Base-by-base conservation (phyloP, 1,140 invertebrate species). In the Teleopsis dalmanni region DNA sequence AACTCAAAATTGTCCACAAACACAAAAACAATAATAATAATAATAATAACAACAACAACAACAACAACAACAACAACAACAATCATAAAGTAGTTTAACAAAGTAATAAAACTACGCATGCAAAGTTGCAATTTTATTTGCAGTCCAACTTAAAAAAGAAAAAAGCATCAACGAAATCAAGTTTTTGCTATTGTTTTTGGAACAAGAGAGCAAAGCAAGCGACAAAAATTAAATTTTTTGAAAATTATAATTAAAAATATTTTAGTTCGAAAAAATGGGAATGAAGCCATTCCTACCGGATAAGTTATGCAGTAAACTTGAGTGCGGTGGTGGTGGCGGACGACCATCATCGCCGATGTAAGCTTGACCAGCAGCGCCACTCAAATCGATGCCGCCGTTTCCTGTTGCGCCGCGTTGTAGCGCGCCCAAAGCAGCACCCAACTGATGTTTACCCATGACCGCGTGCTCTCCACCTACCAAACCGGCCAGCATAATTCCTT, bases 271-370 rank as follows among this genome's bases (percentile, higher is more conserved):
- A n/a, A n/a, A n/a, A n/a, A n/a, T n/a, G n/a, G n/a, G n/a, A n/a
- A n/a, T n/a, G n/a, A n/a, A n/a, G n/a, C n/a, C n/a, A n/a, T n/a
- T n/a, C n/a, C n/a, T 46, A 46, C 44, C 44, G 21, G 44, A 18
- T 22, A 46, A 22, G 29, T 36, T 46, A 33, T 46, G 85, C 73
- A 92, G 82, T 60, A 92, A 77, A 72, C 86, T 86, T 61, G 78
- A 81, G 70, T 75, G 78, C 51, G 79, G 80, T 48, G 77, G 81
- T 52, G 81, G 81, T 48, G 81, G 81, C 52, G 81, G 81, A 34
- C 70, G 72, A 52, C 79, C 76, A 61, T 81, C 79, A 68, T 79
- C 74, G 55, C 76, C 78, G 62, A 62, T 58, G 45, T 57, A 68
- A 23, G 52, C 52, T 34, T 52, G 55, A 14, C 48, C 50, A 40